These are phyloP conservation scores for Ostrea edulis DNA, from an alignment of 1,140 invertebrate species.

Conservation along the genomic window DNA sequence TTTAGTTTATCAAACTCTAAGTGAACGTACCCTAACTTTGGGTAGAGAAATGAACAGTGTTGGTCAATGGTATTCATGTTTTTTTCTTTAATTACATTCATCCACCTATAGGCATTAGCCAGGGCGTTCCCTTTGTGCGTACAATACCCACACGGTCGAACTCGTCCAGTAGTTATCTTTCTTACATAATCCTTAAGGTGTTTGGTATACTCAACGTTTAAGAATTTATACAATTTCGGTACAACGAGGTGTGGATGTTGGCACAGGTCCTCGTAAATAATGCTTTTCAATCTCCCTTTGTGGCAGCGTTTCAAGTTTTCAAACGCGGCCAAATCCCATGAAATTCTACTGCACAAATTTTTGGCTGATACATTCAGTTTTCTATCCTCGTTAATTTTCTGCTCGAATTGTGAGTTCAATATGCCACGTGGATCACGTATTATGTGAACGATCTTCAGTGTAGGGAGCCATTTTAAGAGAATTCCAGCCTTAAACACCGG, in stretches of 20 bases:
- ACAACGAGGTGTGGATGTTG: neutral
- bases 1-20: neutral
- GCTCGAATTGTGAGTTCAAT: slow-evolving; percentile 36
- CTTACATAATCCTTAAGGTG: neutral
- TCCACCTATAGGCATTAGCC: neutral
- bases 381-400: neutral
- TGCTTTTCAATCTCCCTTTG: neutral
- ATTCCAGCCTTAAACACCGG: slow-evolving; percentile 46
- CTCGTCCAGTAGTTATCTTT: neutral
- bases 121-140: neutral
- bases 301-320: neutral
- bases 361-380: neutral
- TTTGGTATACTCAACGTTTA: neutral
- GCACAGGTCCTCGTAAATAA: neutral
- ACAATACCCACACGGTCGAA: neutral
- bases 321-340: neutral
- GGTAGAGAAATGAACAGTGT: neutral
- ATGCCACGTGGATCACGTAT: slow-evolving; percentile 53
- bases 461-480: slow-evolving; percentile 47
- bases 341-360: neutral
- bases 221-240: neutral
- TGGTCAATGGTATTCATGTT: neutral
- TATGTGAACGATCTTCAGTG: slow-evolving; percentile 54
- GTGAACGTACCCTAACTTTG: neutral
- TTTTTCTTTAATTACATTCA: neutral